Percentiles rank a stretch among this genome's conserved stretches.
Conservation (phyloP, 2,888 invertebrate genomes). For the Pycnomerus fuliginosus region DNA sequence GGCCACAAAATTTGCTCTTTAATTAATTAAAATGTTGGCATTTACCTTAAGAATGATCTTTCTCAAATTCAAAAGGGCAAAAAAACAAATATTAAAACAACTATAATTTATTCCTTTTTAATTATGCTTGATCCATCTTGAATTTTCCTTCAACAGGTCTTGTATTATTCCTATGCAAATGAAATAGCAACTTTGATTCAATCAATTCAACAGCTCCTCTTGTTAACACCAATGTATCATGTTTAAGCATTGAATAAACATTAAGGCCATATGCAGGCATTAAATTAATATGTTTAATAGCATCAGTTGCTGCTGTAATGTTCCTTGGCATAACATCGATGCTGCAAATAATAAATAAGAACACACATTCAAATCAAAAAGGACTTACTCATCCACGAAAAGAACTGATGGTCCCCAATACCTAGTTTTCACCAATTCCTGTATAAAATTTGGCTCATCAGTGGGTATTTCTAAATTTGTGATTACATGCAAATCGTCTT, state of each 20-base stretch:
- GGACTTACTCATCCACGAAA: constrained; percentile 84
- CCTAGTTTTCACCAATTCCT: constrained; percentile 77
- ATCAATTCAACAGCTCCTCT: constrained; percentile 79
- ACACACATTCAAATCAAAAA: background rate
- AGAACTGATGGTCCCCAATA: constrained; percentile 97
- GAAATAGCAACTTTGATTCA: constrained; percentile 73
- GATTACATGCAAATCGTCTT: constrained; percentile 93
- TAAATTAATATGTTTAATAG: constrained; percentile 80
- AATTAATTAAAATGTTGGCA: no score
- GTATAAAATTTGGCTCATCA: constrained; percentile 74
- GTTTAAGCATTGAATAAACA: constrained; percentile 95
- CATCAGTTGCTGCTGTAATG: constrained; percentile 78
- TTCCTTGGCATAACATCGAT: constrained; percentile 85
- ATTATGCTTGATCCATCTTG: constrained; percentile 62
- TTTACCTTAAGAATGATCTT: no score
- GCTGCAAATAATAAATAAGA: constrained; percentile 56
- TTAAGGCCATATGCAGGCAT: constrained; percentile 97
- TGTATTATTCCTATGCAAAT: constrained; percentile 64
- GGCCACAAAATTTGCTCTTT: no score
- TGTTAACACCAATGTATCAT: constrained; percentile 89
- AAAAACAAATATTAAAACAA: no score
- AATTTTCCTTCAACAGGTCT: constrained; percentile 54
- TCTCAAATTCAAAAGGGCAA: no score
- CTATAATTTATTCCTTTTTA: no score
- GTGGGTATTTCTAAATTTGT: constrained; percentile 83